Evolutionary conservation across 2,113 vertebrate species (phyloP), one percentile per base, ranked within the genome.

Genomic region (Pangasianodon hypophthalmus): DNA sequence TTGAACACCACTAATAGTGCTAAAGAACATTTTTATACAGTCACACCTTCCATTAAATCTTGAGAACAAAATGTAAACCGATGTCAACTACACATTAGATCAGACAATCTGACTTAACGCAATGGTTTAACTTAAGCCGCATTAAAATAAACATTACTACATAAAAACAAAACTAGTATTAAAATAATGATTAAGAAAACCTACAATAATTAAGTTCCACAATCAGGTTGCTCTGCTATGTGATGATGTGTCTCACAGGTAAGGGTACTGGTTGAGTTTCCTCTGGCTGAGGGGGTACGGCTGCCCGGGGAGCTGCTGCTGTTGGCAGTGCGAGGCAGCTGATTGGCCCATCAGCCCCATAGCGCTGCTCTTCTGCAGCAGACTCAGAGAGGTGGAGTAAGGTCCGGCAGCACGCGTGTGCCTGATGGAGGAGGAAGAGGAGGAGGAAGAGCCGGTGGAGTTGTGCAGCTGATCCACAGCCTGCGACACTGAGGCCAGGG

Each of bases 261-360:
- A 99, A 0, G 97, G 98, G 92, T 97, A 99, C 95, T 98, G 98
- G 96, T 96, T 97, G 94, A 98, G 97, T 94, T 99, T 99, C 73
- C 97, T 96, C 67, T 97, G 98, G 93, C 97, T 98, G 89, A 97
- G 94, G 2, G 97, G 94, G 95, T 96, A 94, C 94, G 96, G 93
- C 96, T 96, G 95, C 16, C 71, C 87, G 94, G 92, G 89, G 95
- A 96, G 96, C 95, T 97, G 94, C 94, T 95, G 92, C 94, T 96
- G 97, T 92, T 96, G 96, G 94, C 97, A 99, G 92, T 97, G 97
- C 92, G 82, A 46, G 82, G 97, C 96, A 0, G 97, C 95, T 89
- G 97, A 95, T 48, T 96, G 96, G 6, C 96, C 97, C 29, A 92
- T 93, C 56, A 95, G 85, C n/a, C 92, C 92, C 71, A 95, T 89